phyloP scores from a whole-genome alignment of 2,888 invertebrate species.

The Dasypogon diadema region DNA sequence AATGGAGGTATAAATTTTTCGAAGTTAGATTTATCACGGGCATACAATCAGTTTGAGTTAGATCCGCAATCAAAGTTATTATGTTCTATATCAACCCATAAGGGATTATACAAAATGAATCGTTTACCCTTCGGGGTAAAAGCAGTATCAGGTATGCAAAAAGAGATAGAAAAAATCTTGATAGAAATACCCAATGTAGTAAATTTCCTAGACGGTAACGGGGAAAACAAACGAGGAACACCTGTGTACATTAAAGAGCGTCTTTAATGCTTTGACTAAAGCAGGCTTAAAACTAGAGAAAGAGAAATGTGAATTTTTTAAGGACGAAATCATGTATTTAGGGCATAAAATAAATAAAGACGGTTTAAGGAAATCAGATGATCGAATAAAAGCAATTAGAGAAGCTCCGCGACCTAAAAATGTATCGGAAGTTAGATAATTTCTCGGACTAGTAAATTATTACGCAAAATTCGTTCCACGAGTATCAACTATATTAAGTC shows the following conservation, averaged over 20 bases:
- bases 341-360: slow-evolving; percentile 60
- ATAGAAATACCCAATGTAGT: slow-evolving; percentile 59
- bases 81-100: slow-evolving; percentile 61
- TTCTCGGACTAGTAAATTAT: slow-evolving; percentile 62
- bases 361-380: slow-evolving; percentile 59
- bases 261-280: slow-evolving; percentile 7
- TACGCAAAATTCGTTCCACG: slow-evolving; percentile 62
- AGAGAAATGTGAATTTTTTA: slow-evolving; percentile 62
- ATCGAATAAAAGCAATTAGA: slow-evolving; percentile 61
- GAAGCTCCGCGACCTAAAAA: slow-evolving; percentile 58
- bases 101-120: slow-evolving; percentile 62
- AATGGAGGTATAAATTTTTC: slow-evolving; percentile 11
- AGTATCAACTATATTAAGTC: slow-evolving; percentile 59
- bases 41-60: slow-evolving; percentile 62
- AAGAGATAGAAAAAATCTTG: slow-evolving; percentile 62
- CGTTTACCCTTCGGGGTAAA: slow-evolving; percentile 64
- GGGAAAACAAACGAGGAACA: not conserved
- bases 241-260: slow-evolving; percentile 32
- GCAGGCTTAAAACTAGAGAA: slow-evolving; percentile 59
- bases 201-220: slow-evolving; percentile 60
- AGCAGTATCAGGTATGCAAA: slow-evolving; percentile 63
- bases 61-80: slow-evolving; percentile 60
- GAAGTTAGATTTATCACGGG: slow-evolving; percentile 51
- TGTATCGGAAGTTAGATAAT: slow-evolving; percentile 59
- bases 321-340: slow-evolving; percentile 61